Evolutionary conservation across 2,797 vertebrate species (phyloP).

Genomic region (Hippoglossus hippoglossus): DNA sequence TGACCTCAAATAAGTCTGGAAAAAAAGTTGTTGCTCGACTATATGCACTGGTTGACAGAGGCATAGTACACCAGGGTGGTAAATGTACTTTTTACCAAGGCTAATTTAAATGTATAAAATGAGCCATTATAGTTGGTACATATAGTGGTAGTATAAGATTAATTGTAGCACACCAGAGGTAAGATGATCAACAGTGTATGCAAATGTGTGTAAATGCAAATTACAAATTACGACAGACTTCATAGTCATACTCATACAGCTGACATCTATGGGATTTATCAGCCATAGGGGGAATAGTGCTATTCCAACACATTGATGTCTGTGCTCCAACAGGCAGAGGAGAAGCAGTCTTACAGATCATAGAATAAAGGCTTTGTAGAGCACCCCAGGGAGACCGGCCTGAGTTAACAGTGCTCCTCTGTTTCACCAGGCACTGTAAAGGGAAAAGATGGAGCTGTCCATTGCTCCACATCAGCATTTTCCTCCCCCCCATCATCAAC

Average conservation of each 20-base stretch:
- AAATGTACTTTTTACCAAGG: too few relatives aligned
- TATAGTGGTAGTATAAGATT: neutral
- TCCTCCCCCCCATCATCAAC: neutral
- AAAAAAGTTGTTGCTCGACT: too few relatives aligned
- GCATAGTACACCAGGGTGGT: too few relatives aligned
- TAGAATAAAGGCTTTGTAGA: conserved; percentile 22
- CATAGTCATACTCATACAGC: neutral
- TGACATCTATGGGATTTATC: neutral
- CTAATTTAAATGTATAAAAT: too few relatives aligned
- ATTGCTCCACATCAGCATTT: conserved; percentile 13
- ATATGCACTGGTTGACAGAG: too few relatives aligned
- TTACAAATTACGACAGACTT: neutral
- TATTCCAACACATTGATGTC: neutral
- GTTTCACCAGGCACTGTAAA: neutral
- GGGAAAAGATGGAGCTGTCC: neutral
- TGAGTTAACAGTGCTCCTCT: conserved; percentile 18
- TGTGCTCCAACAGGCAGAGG: neutral
- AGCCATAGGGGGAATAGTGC: neutral
- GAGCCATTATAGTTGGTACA: too few relatives aligned
- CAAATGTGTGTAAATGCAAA: neutral
- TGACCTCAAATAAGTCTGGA: too few relatives aligned
- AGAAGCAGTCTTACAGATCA: neutral
- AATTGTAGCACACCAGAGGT: neutral
- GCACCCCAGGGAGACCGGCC: conserved; percentile 15
- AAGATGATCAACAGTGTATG: neutral